Evolutionary conservation across 2,113 vertebrate genomes (phyloP), one percentile per base, ranked within the genome.

Genomic region (Archilochus colubris): DNA sequence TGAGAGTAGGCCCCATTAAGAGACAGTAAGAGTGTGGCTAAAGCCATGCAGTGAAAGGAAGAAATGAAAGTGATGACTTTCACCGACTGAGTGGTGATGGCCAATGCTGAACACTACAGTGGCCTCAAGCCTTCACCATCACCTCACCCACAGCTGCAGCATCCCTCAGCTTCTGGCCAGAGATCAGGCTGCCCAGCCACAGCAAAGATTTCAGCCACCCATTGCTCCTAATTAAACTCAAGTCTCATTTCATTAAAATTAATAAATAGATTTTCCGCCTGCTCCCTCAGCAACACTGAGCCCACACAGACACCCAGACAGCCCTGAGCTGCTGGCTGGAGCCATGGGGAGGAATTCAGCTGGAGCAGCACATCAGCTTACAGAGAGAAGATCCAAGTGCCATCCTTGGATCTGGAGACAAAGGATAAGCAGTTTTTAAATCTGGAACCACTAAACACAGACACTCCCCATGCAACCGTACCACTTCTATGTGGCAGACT

Each of bases 181-280:
- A 48, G 14, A 63, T 3, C 12, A 61, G 51, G 20, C 28, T 48
- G 43, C 13, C 55, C 3, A 22, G 43, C 18, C 70, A 67, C 10
- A 38, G 30, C 2, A 0, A 36, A 66, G 10, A 27, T 5, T 48
- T 51, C 58, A 63, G 30, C 38, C 16, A 6, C 28, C 40, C 44
- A 11, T 12, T 31, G 70, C 69, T 74, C 31, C 74, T 33, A 51
- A 46, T 21, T 21, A 50, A 67, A 48, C 28, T 59, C 18, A 7
- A 16, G 33, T n/a, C 36, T 25, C n/a, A 9, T 30, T 76, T 76
- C 58, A 73, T 8, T 30, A 44, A 10, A 61, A 25, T 28, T 12
- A 21, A 2, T 13, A 20, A 0, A 5, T 2, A 21, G 53, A 10
- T 14, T 38, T 6, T 2, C 2, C 18, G 21, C 3, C 15, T 5